Percentiles rank a stretch among this genome's conserved stretches.
These are phyloP conservation scores for Mnemiopsis leidyi DNA, from an alignment of 37 sponge, comb jelly and placozoan genomes.

Conservation along the genomic window DNA sequence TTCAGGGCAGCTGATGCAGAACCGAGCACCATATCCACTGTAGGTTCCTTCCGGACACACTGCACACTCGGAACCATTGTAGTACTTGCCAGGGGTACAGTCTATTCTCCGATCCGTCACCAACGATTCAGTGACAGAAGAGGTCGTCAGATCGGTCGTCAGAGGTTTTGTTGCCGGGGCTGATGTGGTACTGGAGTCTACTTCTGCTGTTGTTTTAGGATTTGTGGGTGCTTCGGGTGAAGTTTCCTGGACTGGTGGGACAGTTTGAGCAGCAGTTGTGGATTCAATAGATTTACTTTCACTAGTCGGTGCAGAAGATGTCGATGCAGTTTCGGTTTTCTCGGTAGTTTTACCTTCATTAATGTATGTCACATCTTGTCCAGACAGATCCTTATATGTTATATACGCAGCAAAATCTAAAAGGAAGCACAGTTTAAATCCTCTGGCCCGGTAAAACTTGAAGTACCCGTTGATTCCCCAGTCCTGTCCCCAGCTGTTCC, in stretches of 20 bases:
- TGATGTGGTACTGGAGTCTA: neutral
- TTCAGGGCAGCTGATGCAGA: slow-evolving; percentile 12
- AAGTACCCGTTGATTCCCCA: slow-evolving; percentile 36
- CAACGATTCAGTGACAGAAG: neutral
- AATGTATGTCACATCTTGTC: neutral
- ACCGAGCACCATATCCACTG: neutral
- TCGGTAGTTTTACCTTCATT: neutral
- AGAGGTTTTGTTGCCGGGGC: neutral
- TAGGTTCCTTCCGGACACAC: neutral
- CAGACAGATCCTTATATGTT: neutral
- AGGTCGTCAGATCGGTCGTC: neutral
- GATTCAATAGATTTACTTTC: neutral
- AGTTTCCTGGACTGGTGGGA: neutral
- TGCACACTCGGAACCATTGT: neutral
- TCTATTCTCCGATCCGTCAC: neutral
- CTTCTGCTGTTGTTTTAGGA: neutral
- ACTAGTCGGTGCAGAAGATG: neutral
- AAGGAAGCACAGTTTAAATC: neutral
- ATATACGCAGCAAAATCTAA: neutral
- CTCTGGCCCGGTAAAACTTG: neutral
- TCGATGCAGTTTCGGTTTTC: neutral
- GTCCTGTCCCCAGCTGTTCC: slow-evolving; percentile 1
- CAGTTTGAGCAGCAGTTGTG: neutral
- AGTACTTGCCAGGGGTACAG: neutral
- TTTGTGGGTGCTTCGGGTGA: neutral